These are phyloP conservation scores for Drosophila pruinosa DNA, from an alignment of 1,140 invertebrate genomes.

Conservation along the genomic window DNA sequence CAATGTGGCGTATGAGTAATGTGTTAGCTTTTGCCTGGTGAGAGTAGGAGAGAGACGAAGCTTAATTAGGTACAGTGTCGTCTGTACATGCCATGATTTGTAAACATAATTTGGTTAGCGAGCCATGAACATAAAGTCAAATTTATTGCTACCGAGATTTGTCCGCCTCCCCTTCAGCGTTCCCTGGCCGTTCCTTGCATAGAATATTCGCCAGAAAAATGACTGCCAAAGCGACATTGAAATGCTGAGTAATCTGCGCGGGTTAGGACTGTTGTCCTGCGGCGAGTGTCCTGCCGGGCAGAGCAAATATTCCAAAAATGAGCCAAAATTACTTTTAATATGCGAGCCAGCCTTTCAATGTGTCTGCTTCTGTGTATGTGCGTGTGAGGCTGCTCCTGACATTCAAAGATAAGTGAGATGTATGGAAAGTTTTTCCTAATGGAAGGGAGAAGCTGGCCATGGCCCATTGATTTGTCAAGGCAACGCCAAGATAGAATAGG, in stretches of 20 bases:
- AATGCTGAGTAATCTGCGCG: conserved; percentile 68
- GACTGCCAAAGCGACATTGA: conserved; percentile 40
- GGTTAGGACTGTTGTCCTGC: conserved; percentile 11
- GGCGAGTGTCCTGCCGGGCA: conserved; percentile 46
- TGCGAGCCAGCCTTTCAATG: conserved; percentile 24
- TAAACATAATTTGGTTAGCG: conserved; percentile 74
- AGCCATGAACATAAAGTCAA: conserved; percentile 78
- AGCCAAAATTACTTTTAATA: conserved; percentile 77
- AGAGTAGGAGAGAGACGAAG: background rate
- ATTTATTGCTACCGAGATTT: conserved; percentile 75
- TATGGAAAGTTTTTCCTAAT: conserved; percentile 23
- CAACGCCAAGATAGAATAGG: conserved; percentile 13
- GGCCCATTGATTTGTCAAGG: conserved; percentile 40
- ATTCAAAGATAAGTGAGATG: conserved; percentile 72
- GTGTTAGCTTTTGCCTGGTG: conserved; percentile 48
- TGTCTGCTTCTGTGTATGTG: background rate
- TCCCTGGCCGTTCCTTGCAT: background rate
- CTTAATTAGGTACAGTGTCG: conserved; percentile 60
- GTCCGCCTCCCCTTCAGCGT: background rate
- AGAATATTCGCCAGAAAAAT: conserved; percentile 60
- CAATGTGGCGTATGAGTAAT: conserved; percentile 77
- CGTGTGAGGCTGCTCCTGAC: conserved; percentile 35
- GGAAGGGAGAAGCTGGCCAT: background rate
- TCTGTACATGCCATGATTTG: conserved; percentile 55
- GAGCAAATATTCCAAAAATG: conserved; percentile 75